Evolutionary conservation across 2,888 invertebrate species (phyloP).

Genomic region (Limnephilus marmoratus): DNA sequence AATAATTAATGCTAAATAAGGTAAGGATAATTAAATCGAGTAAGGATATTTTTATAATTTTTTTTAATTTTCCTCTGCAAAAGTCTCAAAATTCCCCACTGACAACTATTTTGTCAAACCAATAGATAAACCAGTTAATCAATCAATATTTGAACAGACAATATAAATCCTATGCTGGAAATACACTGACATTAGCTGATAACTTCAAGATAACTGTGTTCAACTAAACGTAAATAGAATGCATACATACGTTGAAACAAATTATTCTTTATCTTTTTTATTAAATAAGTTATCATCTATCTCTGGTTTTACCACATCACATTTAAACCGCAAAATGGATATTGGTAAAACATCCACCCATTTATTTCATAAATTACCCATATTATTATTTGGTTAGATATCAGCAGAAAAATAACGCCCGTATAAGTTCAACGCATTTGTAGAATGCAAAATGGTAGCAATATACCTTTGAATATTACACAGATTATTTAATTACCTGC

Average conservation of each 20-base stretch:
- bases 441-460: not conserved
- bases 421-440: not conserved
- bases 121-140: not conserved
- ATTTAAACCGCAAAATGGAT: not conserved
- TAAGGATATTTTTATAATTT: too few species aligned
- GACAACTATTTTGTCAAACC: not conserved
- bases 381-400: not conserved
- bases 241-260: not conserved
- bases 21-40: not conserved
- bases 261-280: not conserved
- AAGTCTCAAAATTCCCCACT: not conserved
- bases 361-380: not conserved
- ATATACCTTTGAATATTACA: not conserved
- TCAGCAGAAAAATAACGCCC: not conserved
- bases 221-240: not conserved
- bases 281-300: not conserved
- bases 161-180: not conserved
- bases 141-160: not conserved
- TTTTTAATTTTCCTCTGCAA: not conserved
- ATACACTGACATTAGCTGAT: not conserved
- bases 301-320: not conserved
- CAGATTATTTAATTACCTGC: conserved; percentile 77
- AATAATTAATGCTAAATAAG: not conserved
- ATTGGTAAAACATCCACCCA: not conserved
- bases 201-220: not conserved